These are phyloP conservation scores for Hipparchia sbordonii DNA, from an alignment of 2,888 invertebrate genomes.

Conservation along the genomic window DNA sequence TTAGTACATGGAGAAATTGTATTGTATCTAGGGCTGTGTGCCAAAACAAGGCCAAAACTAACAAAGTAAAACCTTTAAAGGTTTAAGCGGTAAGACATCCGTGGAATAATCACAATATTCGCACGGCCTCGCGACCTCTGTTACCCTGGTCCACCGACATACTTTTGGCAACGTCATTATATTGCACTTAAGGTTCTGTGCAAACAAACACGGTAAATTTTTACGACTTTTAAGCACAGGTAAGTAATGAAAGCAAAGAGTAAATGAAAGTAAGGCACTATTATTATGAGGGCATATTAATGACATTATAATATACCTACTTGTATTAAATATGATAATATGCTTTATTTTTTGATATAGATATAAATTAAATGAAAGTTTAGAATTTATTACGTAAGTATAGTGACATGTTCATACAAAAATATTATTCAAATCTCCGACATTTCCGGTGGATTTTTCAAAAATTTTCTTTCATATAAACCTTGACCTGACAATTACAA, in stretches of 20 bases:
- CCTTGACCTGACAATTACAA: too few relatives aligned
- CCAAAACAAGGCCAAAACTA: slow-evolving; percentile 23
- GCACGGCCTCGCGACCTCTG: slow-evolving; percentile 43
- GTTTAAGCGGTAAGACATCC: slow-evolving; percentile 31
- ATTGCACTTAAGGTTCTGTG: slow-evolving; percentile 35
- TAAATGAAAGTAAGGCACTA: neutral
- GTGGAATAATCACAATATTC: slow-evolving; percentile 37
- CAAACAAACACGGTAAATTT: slow-evolving; percentile 7
- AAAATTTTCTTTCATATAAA: too few relatives aligned
- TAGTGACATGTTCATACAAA: too few relatives aligned
- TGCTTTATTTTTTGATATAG: too few relatives aligned
- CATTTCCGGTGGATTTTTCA: too few relatives aligned
- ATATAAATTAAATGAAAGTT: too few relatives aligned
- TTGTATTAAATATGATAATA: too few relatives aligned
- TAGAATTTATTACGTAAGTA: too few relatives aligned
- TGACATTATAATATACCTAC: neutral
- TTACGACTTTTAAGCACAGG: too few relatives aligned
- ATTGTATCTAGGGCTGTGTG: slow-evolving; percentile 20
- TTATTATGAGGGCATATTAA: neutral
- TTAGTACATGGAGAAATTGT: slow-evolving; percentile 6
- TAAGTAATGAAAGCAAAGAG: too few relatives aligned
- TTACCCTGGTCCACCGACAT: slow-evolving; percentile 42
- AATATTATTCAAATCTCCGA: too few relatives aligned
- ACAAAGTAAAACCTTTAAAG: slow-evolving; percentile 27
- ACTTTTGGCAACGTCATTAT: slow-evolving; percentile 40